Evolutionary conservation across 2,113 vertebrate species (phyloP), one percentile per base, ranked within the genome.

Genomic region (Neodontobutis hainanensis): DNA sequence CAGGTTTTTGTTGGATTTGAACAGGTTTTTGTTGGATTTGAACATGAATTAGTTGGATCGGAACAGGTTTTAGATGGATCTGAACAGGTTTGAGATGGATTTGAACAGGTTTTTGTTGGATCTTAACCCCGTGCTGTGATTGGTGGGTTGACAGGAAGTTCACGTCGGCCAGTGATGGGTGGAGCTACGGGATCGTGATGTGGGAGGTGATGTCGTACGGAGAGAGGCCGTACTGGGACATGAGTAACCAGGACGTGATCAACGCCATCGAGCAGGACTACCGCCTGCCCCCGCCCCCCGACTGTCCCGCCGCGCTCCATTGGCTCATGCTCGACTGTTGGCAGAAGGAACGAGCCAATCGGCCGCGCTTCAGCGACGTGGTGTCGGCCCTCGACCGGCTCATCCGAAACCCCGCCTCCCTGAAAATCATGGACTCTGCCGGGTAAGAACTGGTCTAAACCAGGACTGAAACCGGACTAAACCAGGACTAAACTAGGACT

Each of bases 311-410:
- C 1, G 93, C 96, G 0, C 91, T 99, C 44, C 96, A 99, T 72
- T 90, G 94, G 70, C 93, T 99, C 69, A 99, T 99, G 97, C 68
- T 99, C 85, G 97, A 99, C 91, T 99, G 97, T 84, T 99, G 97
- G 96, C 95, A 98, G 88, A 94, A 95, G 48, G 97, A 98, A 71
- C 92, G 95, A 5, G 91, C 92, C 7, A 83, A 92, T 3, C 87
- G 95, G 14, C 95, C 94, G 0, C 86, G 94, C 7, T 96, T 96
- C 75, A 87, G 90, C 3, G 91, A 94, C 51, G 93, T 95, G 56
- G 95, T 96, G 78, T 91, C 91, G 0, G 71, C 94, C 2, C 91
- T 96, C 0, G 95, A 95, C 75, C 93, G 94, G 83, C 91, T 95
- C 35, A 96, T 96, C 79, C 92, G 95, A 65, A 95, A 95, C 84